Evolutionary conservation across 1,140 invertebrate species (phyloP).

Genomic region (Protaetia brevitarsis): DNA sequence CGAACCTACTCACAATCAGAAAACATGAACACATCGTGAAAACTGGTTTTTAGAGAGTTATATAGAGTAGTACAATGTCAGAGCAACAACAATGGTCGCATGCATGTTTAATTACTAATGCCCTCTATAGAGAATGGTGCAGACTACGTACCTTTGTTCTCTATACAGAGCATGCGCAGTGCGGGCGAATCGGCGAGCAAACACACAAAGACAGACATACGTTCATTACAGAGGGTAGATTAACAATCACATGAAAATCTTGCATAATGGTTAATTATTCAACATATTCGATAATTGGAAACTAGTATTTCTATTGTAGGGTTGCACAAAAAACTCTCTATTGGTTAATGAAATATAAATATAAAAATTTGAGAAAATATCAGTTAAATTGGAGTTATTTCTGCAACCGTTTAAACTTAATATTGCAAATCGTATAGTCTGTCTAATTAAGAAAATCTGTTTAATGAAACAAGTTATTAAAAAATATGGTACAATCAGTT

Average conservation of each 20-base stretch:
- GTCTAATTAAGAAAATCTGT: too few relatives aligned
- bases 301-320: neutral
- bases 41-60: neutral
- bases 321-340: neutral
- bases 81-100: neutral
- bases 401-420: too few relatives aligned
- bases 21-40: neutral
- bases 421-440: too few relatives aligned
- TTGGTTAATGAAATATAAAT: too few relatives aligned
- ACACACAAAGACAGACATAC: slow-evolving; percentile 38
- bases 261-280: neutral
- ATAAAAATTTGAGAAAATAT: too few relatives aligned
- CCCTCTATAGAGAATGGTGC: slow-evolving; percentile 30
- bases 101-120: slow-evolving; percentile 15
- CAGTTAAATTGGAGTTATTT: too few relatives aligned
- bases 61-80: too few relatives aligned
- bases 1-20: neutral
- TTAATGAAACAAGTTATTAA: too few relatives aligned
- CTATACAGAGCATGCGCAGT: slow-evolving; percentile 47
- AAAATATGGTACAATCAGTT: too few relatives aligned
- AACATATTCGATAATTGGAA: neutral
- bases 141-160: slow-evolving; percentile 50
- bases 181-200: slow-evolving; percentile 38
- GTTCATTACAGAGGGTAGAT: slow-evolving; percentile 22
- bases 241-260: neutral